phyloP scores from a whole-genome alignment of 2,888 invertebrate species.

The Muschampia plurimacula region DNA sequence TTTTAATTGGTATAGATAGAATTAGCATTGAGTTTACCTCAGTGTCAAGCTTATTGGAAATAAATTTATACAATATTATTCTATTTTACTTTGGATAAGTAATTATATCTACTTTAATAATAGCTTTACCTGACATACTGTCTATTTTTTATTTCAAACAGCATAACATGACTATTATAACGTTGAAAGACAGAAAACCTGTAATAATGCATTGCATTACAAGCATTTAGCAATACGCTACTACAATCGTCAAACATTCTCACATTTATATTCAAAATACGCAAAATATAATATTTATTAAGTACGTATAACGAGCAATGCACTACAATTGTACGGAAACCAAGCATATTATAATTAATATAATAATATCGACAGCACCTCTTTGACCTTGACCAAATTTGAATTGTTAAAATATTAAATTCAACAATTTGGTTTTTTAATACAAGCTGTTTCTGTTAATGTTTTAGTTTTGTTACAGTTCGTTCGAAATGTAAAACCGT shows the following conservation, averaged over 20 bases:
- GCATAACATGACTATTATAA: conserved; percentile 1
- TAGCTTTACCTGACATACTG: background rate
- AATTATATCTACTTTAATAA: background rate
- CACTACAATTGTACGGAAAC: conserved; percentile 17
- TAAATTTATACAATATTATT: too few relatives aligned
- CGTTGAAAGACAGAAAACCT: conserved; percentile 1
- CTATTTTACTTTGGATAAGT: background rate
- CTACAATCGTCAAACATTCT: conserved; percentile 6
- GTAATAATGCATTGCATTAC: conserved; percentile 21
- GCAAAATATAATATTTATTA: background rate
- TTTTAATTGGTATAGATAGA: too few relatives aligned
- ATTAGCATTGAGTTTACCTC: too few relatives aligned
- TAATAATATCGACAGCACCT: conserved; percentile 12
- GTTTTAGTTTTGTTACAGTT: too few relatives aligned
- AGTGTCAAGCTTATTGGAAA: background rate
- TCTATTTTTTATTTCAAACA: background rate
- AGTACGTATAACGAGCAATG: background rate
- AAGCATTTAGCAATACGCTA: conserved; percentile 25
- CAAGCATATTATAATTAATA: background rate
- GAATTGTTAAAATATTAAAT: background rate
- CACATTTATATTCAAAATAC: background rate
- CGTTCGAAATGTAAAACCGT: too few relatives aligned
- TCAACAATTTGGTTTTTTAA: background rate
- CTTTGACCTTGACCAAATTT: background rate
- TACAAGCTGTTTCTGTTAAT: background rate